Conservation (phyloP, 2,888 invertebrate genomes). For the Lasioglossum lativentre region DNA sequence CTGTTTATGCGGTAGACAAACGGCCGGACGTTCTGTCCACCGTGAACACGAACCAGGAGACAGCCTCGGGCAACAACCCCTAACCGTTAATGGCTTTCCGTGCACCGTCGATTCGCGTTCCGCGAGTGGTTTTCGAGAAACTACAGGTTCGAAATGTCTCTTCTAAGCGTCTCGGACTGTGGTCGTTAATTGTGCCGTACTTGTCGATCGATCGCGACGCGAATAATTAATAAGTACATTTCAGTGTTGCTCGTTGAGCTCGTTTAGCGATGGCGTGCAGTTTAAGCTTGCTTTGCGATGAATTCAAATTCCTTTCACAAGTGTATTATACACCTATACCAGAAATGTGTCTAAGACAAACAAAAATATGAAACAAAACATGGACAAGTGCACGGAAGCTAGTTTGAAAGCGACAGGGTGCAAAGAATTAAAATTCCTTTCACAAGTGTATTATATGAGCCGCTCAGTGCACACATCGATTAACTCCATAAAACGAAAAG, state of each 20-base stretch:
- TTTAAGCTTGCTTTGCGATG: background rate
- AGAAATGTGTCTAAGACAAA: no score
- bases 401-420: background rate
- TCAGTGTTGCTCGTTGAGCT: background rate
- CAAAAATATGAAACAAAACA: background rate
- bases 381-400: background rate
- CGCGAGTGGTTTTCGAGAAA: conserved; percentile 15
- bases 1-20: conserved; percentile 72
- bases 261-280: background rate
- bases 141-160: conserved; percentile 27
- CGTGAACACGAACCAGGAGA: conserved; percentile 51
- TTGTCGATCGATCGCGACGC: background rate
- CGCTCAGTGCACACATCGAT: no score
- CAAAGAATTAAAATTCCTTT: no score
- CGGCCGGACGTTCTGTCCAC: conserved; percentile 42
- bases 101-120: conserved; percentile 50
- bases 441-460: no score
- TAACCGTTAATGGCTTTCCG: conserved; percentile 67
- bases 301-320: background rate
- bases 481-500: no score
- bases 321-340: background rate
- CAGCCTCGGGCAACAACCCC: conserved; percentile 55
- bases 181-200: conserved; percentile 18
- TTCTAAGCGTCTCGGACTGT: background rate
- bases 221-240: conserved; percentile 47